Base-by-base conservation (phyloP, 2,888 invertebrate genomes). In the Microplitis deprimator region DNA sequence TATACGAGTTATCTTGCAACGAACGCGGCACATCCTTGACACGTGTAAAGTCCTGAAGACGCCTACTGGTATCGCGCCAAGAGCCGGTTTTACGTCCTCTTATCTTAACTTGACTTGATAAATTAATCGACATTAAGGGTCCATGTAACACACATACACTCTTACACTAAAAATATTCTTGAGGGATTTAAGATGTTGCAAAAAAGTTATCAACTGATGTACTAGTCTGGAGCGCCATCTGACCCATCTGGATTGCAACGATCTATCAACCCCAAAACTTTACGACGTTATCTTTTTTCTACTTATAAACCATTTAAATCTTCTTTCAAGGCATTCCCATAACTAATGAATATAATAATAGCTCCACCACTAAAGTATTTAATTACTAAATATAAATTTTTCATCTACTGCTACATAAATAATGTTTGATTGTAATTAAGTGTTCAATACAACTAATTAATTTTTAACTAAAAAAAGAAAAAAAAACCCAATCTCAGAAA, bases 111-210 rank as follows among this genome's bases (percentile, higher is more conserved):
- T 75, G 79, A 79, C 80, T 85, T 87, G 88, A 88, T 88, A 87
- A 88, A 88, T 88, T 88, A 88, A 88, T 88, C 88, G 86, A 77
- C 86, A 85, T 88, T 86, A 83, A 84, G 59, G 73, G 59, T 39
- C 17, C 29, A 64, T 16, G 8, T 60, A n/a, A 62, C 16, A 65
- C 59, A 50, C 40, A 69, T 61, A 72, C 78, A 75, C 16, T 59
- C 7, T n/a, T 59, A 38, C 13, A 69, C 59, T 20, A 5, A 41
- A 17, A 29, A n/a, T 59, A 59, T 78, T 68, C 29, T 17, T 65
- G 17, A 29, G 65, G 17, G 65, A 65, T 20, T 20, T 65, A 38
- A 65, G 65, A 65, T 65, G 8, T 29, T 29, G 29, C 38, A 29
- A 65, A 65, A n/a, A 65, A 29, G 13, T 38, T 29, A 13, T 20